Percentiles rank a stretch among this genome's conserved stretches.
Conservation (phyloP, 2,113 vertebrate genomes). For the Forbesichthys agassizii region DNA sequence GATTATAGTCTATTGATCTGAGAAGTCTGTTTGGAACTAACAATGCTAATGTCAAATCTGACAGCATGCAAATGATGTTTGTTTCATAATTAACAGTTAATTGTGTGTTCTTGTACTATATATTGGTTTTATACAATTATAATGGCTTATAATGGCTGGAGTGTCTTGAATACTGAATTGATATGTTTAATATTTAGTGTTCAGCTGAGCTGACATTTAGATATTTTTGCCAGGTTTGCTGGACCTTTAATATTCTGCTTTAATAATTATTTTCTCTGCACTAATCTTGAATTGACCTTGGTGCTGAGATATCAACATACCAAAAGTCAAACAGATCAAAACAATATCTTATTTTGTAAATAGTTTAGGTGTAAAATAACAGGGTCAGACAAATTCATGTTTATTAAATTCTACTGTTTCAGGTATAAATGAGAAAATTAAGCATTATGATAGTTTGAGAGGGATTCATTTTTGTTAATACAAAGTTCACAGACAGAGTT, state of each 20-base stretch:
- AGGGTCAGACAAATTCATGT: slow-evolving; percentile 47
- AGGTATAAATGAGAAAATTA: slow-evolving; percentile 29
- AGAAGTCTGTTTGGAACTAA: not conserved
- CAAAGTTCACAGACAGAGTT: slow-evolving; percentile 60
- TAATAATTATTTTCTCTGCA: too few relatives aligned
- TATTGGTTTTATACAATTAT: not conserved
- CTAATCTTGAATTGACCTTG: not conserved
- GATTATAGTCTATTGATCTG: too few relatives aligned
- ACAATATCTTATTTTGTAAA: slow-evolving; percentile 59
- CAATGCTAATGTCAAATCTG: not conserved
- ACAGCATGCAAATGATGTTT: slow-evolving; percentile 1
- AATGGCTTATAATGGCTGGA: not conserved
- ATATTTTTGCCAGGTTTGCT: too few relatives aligned
- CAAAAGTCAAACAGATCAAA: slow-evolving; percentile 18
- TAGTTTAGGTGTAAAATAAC: slow-evolving; percentile 14
- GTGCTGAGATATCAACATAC: slow-evolving; percentile 12
- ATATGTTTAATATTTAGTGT: not conserved
- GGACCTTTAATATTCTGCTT: too few relatives aligned
- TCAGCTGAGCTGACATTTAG: not conserved
- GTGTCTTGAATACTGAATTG: not conserved
- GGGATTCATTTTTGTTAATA: slow-evolving; percentile 43
- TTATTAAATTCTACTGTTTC: slow-evolving; percentile 36
- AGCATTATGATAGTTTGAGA: slow-evolving; percentile 25
- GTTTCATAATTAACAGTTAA: slow-evolving; percentile 20
- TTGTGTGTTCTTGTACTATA: not conserved